A percentile compares a stretch with the other conserved stretches of the same genome.
Conservation (phyloP, 1,140 invertebrate species). For the Acromyrmex heyeri region DNA sequence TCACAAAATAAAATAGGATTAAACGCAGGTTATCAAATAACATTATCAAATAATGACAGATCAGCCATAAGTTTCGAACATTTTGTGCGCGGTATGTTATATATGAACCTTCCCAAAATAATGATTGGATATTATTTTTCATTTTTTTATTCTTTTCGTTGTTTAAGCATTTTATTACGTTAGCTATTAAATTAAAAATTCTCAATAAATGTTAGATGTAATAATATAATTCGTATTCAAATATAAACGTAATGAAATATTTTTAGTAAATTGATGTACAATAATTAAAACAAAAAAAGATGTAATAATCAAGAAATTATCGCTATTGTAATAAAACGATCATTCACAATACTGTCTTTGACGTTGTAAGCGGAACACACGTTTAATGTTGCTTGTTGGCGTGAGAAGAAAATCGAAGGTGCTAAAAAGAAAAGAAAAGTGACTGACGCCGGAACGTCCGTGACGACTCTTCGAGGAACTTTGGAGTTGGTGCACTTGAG, state of each 20-base stretch:
- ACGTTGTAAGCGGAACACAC: not conserved
- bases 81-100: not conserved
- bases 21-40: not conserved
- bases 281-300: not conserved
- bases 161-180: not conserved
- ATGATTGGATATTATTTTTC: not conserved
- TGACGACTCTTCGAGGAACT: conserved; percentile 66
- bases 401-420: conserved; percentile 33
- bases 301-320: not conserved
- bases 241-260: not conserved
- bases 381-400: not conserved
- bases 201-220: not conserved
- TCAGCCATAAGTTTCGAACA: not conserved
- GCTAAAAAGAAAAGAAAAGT: conserved; percentile 50
- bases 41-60: not conserved
- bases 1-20: not conserved
- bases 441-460: conserved; percentile 19
- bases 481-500: conserved; percentile 70
- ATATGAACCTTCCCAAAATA: not conserved
- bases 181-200: not conserved
- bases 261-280: not conserved
- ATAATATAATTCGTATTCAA: not conserved
- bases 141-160: not conserved
- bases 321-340: not conserved
- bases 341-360: not conserved